Base-by-base conservation (phyloP, 2,888 invertebrate species). In the Liopterus haemorrhoidalis region DNA sequence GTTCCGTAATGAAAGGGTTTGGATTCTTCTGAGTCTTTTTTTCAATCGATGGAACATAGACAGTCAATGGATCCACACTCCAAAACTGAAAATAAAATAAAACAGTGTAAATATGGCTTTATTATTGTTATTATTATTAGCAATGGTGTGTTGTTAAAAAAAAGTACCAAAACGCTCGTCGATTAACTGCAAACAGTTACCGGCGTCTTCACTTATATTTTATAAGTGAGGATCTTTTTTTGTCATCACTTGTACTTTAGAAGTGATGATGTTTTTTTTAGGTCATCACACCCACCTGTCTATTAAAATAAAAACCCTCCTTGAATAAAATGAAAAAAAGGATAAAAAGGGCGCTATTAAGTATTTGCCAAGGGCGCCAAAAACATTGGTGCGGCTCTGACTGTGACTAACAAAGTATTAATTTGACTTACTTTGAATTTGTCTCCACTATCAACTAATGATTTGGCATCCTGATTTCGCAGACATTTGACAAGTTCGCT, bases 1-100 rank as follows among this genome's bases (percentile, higher is more conserved):
- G 59, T 41, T 61, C 62, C 0, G 65, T 66, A 1, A 76, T 49
- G 53, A 74, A 75, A 1, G 73, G 68, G 19, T 67, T 63, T 0
- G 61, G 53, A 16, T 65, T 67, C n/a, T 46, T 45, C 5, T 48
- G 47, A 3, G 61, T 58, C 40, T 57, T 50, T 21, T 40, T 57
- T 55, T 76, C 76, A 4, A 70, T 58, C 1, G 70, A 71, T 0
- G 71, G 66, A 0, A 68, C 64, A 54, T 65, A 75, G 35, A 68
- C 63, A 1, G 67, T 66, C 41, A 74, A 49, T 4, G 74, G 74
- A 57, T 75, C 74, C 2, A 70, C 62, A 31, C 67, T 61, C 69
- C 75, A 74, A 50, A 60, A 57, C 66, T 72, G 49, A 21, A 61
- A 57, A 44, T 31, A 39, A 39, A 12, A 39, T 18, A 24, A 37